A percentile compares a stretch with the other conserved stretches of the same genome.
Evolutionary conservation across 2,888 invertebrate species (phyloP).

Genomic region (Drosophila formosana): DNA sequence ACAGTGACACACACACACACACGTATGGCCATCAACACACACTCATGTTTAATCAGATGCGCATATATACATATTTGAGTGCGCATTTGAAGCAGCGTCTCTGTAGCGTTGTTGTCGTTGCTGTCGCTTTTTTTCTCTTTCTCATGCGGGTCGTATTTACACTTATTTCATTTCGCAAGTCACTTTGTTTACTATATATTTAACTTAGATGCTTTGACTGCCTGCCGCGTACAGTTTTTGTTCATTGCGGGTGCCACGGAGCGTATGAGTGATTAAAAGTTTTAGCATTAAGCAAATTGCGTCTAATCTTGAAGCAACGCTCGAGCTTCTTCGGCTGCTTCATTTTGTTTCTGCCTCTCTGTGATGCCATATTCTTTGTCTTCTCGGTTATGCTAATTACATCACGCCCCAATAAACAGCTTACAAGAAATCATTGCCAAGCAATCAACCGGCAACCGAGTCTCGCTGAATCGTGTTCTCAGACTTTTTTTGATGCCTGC

Average conservation of each 20-base stretch:
- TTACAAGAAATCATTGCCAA: constrained; percentile 45
- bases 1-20: constrained; percentile 19
- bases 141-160: constrained; percentile 59
- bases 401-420: constrained; percentile 74
- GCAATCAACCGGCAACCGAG: constrained; percentile 41
- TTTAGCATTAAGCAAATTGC: constrained; percentile 75
- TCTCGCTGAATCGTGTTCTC: constrained; percentile 6
- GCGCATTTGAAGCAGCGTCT: constrained; percentile 46
- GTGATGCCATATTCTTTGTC: constrained; percentile 14
- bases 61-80: constrained; percentile 77
- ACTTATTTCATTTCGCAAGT: constrained; percentile 73
- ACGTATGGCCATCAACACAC: constrained; percentile 42
- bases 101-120: constrained; percentile 12
- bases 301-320: constrained; percentile 48
- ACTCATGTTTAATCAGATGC: constrained; percentile 76
- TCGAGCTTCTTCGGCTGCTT: not conserved
- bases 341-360: constrained; percentile 8
- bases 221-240: constrained; percentile 24
- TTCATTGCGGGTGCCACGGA: constrained; percentile 53
- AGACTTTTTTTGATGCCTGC: constrained; percentile 17
- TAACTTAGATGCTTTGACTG: constrained; percentile 23
- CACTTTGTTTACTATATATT: constrained; percentile 66
- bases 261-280: constrained; percentile 80
- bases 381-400: constrained; percentile 70
- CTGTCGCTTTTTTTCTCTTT: constrained; percentile 33